phyloP scores from a whole-genome alignment of 2,113 vertebrate species.

The Stigmatopora nigra region DNA sequence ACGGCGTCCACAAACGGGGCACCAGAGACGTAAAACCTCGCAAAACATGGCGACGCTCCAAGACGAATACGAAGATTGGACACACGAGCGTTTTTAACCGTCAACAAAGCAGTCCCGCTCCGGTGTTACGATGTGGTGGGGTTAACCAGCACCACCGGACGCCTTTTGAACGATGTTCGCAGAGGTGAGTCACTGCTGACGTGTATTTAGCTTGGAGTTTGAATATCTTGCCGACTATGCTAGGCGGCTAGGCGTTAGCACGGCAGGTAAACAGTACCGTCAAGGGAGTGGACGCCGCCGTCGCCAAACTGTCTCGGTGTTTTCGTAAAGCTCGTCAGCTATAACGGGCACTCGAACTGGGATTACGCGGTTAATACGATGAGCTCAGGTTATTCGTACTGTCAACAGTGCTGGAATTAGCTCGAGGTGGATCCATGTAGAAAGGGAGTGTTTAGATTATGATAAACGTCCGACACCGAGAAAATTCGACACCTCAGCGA shows the following conservation, averaged over 20 bases:
- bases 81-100: conserved; percentile 59
- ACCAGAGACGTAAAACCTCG: conserved; percentile 52
- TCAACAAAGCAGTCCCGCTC: conserved; percentile 30
- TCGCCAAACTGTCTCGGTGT: conserved; percentile 22
- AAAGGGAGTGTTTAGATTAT: conserved; percentile 43
- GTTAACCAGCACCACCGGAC: conserved; percentile 54
- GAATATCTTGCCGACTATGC: conserved; percentile 29
- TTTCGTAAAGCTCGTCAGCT: conserved; percentile 28
- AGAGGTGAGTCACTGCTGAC: conserved; percentile 63
- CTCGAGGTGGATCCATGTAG: conserved; percentile 26
- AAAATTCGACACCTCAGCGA: conserved; percentile 24
- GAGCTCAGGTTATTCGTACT: conserved; percentile 26
- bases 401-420: conserved; percentile 47
- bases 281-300: conserved; percentile 32
- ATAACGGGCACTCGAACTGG: conserved; percentile 39
- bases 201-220: neutral
- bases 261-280: conserved; percentile 63
- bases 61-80: conserved; percentile 63
- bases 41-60: conserved; percentile 73
- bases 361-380: conserved; percentile 63
- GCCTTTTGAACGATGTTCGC: conserved; percentile 70
- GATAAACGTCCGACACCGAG: conserved; percentile 29
- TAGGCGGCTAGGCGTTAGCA: conserved; percentile 35
- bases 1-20: conserved; percentile 38
- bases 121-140: conserved; percentile 65